These are phyloP conservation scores for Euproctis similis DNA, from an alignment of 2,888 invertebrate genomes.

Conservation along the genomic window DNA sequence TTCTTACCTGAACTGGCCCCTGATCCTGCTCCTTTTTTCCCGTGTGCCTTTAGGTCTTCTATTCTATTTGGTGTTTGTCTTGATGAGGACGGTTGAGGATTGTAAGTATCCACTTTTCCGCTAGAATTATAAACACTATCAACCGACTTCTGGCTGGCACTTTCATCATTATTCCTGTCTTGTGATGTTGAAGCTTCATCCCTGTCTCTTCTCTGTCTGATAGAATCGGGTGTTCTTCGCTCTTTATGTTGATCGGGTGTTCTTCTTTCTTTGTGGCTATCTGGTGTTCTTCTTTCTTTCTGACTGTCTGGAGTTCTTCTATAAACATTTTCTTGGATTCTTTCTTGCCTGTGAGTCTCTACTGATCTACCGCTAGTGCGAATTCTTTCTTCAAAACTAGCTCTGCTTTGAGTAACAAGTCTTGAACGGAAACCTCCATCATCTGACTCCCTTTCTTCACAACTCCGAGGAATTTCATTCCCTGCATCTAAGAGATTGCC, in stretches of 20 bases:
- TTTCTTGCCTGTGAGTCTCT: slow-evolving; percentile 42
- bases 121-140: slow-evolving; percentile 78
- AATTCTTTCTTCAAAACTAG: slow-evolving; percentile 61
- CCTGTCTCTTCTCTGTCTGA: slow-evolving; percentile 52
- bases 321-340: slow-evolving; percentile 46
- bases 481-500: slow-evolving; percentile 73
- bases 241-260: slow-evolving; percentile 51
- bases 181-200: slow-evolving; percentile 45
- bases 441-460: slow-evolving; percentile 74
- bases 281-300: slow-evolving; percentile 39
- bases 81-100: slow-evolving; percentile 68
- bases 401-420: slow-evolving; percentile 52
- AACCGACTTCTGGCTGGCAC: slow-evolving; percentile 63
- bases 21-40: slow-evolving; percentile 72
- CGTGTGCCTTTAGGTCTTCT: slow-evolving; percentile 65
- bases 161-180: slow-evolving; percentile 54
- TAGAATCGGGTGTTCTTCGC: slow-evolving; percentile 33
- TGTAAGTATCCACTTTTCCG: slow-evolving; percentile 53
- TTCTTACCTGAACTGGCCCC: slow-evolving; percentile 76
- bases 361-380: slow-evolving; percentile 62
- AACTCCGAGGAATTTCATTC: slow-evolving; percentile 42
- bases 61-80: slow-evolving; percentile 63
- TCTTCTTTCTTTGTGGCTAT: slow-evolving; percentile 31
- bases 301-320: slow-evolving; percentile 57
- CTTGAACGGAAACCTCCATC: slow-evolving; percentile 77